Conservation (phyloP, 2,113 vertebrate species). For the Brachyhypopomus gauderio region DNA sequence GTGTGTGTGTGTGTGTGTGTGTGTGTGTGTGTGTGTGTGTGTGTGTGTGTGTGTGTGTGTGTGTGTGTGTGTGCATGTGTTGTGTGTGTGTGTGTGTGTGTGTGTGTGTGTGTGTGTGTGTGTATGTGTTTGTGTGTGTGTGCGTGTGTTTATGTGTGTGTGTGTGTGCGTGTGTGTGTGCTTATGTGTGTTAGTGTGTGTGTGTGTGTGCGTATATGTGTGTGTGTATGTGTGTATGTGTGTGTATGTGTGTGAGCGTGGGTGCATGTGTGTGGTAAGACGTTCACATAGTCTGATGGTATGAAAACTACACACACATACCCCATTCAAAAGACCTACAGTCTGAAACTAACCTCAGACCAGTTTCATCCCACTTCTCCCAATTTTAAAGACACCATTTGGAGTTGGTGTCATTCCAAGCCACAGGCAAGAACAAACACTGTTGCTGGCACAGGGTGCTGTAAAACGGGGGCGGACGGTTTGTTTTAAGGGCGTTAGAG, state of each 20-base stretch:
- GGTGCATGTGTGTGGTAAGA: constrained; percentile 3
- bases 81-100: too few relatives aligned
- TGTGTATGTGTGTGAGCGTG: too few relatives aligned
- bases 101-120: too few relatives aligned
- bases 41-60: background rate
- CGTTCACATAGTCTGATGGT: background rate
- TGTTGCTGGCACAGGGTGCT: background rate
- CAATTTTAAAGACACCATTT: background rate
- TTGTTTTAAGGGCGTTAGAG: too few relatives aligned
- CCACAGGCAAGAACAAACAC: background rate
- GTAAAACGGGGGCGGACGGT: background rate
- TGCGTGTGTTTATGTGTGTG: too few relatives aligned
- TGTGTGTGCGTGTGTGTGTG: too few relatives aligned
- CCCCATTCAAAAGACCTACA: constrained; percentile 4
- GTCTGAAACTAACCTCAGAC: too few relatives aligned
- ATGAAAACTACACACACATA: constrained; percentile 61
- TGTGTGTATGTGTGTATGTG: too few relatives aligned
- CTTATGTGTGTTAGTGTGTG: too few relatives aligned
- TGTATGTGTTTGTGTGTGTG: too few relatives aligned
- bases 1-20: constrained; percentile 60
- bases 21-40: background rate
- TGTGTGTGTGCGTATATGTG: too few relatives aligned
- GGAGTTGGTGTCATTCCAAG: background rate
- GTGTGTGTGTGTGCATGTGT: background rate
- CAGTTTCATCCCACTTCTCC: too few relatives aligned